phyloP scores from a whole-genome alignment of 2,113 vertebrate genomes.

The Furnarius figulus region DNA sequence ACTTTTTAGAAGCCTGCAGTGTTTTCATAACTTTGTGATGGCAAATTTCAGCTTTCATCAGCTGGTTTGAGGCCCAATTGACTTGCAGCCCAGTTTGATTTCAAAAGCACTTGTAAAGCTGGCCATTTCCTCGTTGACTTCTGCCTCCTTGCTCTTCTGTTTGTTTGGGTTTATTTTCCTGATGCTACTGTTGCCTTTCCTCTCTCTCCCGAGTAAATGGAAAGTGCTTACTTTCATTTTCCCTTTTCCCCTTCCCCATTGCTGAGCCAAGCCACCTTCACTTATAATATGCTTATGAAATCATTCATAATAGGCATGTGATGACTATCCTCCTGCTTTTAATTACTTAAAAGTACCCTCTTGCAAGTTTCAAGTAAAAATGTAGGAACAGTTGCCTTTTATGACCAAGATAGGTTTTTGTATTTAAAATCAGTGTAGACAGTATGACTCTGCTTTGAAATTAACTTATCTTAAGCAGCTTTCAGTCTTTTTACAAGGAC shows the following conservation, averaged over 20 bases:
- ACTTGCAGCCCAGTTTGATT: not conserved
- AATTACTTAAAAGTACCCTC: not conserved
- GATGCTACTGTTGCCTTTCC: not conserved
- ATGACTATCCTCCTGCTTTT: not conserved
- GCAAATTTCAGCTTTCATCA: not conserved
- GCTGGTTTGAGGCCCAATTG: not conserved
- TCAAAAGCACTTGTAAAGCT: not conserved
- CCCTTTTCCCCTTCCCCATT: not conserved
- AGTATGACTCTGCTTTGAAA: not conserved
- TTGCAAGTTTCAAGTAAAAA: not conserved
- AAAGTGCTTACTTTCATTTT: slow-evolving; percentile 1
- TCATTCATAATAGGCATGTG: not conserved
- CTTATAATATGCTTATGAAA: not conserved
- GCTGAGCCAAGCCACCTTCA: not conserved
- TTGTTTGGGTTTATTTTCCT: not conserved
- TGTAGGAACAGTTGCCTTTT: not conserved
- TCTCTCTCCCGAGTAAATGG: not conserved
- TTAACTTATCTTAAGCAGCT: not conserved
- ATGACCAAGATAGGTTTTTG: not conserved
- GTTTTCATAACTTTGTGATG: not conserved
- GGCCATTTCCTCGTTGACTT: not conserved
- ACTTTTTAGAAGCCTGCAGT: not conserved
- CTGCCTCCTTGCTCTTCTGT: not conserved
- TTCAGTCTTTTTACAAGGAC: not conserved
- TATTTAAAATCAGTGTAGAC: not conserved